phyloP scores from a whole-genome alignment of 2,113 vertebrate genomes.

The Neofelis nebulosa region DNA sequence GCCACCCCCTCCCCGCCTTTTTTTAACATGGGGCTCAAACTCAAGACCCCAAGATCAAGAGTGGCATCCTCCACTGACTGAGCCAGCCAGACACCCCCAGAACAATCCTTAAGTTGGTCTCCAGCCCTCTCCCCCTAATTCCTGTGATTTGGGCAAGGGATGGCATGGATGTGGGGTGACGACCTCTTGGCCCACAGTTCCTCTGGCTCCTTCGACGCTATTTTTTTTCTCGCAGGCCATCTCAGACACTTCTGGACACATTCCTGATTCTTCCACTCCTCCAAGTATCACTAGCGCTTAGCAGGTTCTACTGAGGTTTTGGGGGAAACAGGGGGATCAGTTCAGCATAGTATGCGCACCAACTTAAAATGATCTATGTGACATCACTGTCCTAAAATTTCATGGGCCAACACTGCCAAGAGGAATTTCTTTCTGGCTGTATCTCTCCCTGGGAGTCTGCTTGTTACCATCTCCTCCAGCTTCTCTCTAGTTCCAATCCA shows the following conservation, averaged over 20 bases:
- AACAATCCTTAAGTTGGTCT: not conserved
- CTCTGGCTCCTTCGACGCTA: not conserved
- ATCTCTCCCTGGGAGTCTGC: not conserved
- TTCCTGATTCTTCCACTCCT: not conserved
- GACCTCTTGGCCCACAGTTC: not conserved
- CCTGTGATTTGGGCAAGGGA: not conserved
- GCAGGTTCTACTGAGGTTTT: not conserved
- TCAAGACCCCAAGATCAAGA: not conserved
- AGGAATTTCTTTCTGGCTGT: not conserved
- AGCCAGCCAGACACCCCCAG: not conserved
- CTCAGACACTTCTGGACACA: not conserved
- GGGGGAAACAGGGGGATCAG: not conserved
- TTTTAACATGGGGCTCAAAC: not conserved
- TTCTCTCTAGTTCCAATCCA: not conserved
- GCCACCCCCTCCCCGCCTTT: not conserved
- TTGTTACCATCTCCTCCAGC: not conserved
- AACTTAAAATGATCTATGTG: not conserved
- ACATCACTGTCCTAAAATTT: not conserved
- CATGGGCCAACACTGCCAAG: not conserved
- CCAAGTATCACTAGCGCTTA: not conserved
- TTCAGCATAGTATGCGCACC: not conserved
- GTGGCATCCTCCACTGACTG: not conserved
- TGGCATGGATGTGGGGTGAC: rapidly evolving
- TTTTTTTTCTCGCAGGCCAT: not conserved
- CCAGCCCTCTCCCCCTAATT: not conserved